These are phyloP conservation scores for Lepidostoma basale DNA, from an alignment of 1,140 invertebrate genomes.

Conservation along the genomic window DNA sequence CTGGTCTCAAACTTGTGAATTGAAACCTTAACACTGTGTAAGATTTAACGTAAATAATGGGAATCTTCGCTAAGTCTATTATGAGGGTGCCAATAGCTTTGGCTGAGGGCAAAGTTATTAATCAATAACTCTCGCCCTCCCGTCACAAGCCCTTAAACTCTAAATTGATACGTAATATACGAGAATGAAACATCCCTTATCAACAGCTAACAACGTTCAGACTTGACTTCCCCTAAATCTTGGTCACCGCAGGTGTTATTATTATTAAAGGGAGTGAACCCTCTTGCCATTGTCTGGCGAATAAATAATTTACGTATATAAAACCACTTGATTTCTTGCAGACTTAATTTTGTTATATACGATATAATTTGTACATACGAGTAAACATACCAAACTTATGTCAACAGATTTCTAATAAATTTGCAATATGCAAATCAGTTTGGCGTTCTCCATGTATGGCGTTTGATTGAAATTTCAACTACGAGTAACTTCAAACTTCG, in stretches of 20 bases:
- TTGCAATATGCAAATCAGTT: no score
- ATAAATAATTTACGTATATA: no score
- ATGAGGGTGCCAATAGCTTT: background rate
- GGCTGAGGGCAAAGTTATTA: constrained; percentile 8
- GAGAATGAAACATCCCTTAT: constrained; percentile 19
- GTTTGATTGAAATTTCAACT: no score
- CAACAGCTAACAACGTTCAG: constrained; percentile 33
- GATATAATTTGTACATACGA: no score
- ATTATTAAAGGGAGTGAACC: constrained; percentile 29
- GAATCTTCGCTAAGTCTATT: background rate
- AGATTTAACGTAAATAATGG: background rate
- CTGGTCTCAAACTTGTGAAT: no score
- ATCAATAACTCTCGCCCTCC: constrained; percentile 25
- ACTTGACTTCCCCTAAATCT: constrained; percentile 41
- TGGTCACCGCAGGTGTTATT: constrained; percentile 40
- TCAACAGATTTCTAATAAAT: no score
- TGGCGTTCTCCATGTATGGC: no score
- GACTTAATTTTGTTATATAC: no score
- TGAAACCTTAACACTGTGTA: no score
- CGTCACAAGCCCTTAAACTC: constrained; percentile 34
- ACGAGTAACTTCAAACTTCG: no score
- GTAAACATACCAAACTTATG: no score
- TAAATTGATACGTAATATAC: constrained; percentile 26
- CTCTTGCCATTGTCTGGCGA: background rate
- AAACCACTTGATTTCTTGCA: no score